Evolutionary conservation across 2,113 vertebrate species (phyloP).

Genomic region (human): DNA sequence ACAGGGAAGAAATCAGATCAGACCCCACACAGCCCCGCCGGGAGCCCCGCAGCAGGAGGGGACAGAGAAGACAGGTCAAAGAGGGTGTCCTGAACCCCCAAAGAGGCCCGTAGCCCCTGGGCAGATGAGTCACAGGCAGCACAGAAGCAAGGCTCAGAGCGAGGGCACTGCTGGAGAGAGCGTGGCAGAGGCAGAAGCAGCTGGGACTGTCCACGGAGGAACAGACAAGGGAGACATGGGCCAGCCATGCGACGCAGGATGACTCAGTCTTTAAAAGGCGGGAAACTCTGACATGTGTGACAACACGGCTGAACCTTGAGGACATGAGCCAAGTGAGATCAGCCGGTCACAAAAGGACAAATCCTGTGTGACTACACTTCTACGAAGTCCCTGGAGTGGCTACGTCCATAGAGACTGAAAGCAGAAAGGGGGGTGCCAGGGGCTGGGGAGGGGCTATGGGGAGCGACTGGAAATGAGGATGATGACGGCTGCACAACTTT

Average conservation of each 20-base stretch:
- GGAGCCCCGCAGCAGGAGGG: neutral
- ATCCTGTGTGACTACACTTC: rapidly evolving
- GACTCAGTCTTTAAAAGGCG: neutral
- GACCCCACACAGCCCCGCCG: rapidly evolving
- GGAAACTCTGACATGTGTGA: too few species aligned
- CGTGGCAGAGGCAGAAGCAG: too few species aligned
- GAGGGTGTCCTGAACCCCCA: too few species aligned
- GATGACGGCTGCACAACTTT: rapidly evolving
- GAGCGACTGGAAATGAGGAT: neutral
- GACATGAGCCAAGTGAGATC: neutral
- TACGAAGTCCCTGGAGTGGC: neutral
- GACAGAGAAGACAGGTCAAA: too few species aligned
- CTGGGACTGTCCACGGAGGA: too few species aligned
- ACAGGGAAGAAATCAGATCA: neutral
- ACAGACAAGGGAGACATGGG: too few species aligned
- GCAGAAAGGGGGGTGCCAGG: rapidly evolving
- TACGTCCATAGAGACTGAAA: neutral
- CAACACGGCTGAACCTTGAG: neutral
- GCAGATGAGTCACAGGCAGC: too few species aligned
- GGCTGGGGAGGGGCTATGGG: neutral
- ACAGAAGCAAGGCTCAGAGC: rapidly evolving
- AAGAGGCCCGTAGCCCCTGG: too few species aligned
- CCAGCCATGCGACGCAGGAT: rapidly evolving
- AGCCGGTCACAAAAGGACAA: neutral
- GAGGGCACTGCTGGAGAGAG: too few species aligned